Evolutionary conservation across 2,797 vertebrate genomes (phyloP).

Genomic region (Bradypodion pumilum): DNA sequence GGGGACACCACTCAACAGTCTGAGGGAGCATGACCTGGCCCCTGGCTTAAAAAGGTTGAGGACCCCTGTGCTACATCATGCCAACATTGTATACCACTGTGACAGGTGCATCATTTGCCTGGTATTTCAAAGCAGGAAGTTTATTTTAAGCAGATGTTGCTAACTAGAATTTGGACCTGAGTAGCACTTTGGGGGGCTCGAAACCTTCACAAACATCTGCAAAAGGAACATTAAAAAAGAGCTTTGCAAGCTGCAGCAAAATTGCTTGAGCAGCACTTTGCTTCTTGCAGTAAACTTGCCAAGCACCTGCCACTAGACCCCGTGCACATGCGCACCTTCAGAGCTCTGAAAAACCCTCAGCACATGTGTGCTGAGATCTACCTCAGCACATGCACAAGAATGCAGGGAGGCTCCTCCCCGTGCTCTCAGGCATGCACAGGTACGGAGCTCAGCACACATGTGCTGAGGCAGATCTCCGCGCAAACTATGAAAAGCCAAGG

Average conservation of each 20-base stretch:
- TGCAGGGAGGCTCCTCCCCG: no score
- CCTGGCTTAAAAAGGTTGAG: no score
- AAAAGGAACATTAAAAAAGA: slow-evolving; percentile 13
- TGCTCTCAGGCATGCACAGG: no score
- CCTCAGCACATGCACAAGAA: no score
- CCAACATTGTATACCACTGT: not conserved
- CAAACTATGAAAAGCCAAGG: no score
- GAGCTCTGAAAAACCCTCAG: no score
- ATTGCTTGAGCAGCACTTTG: slow-evolving; percentile 34
- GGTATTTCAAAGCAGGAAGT: not conserved
- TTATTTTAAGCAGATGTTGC: not conserved
- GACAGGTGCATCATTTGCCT: not conserved
- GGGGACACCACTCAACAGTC: not conserved
- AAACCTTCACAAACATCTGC: not conserved
- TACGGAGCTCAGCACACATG: no score
- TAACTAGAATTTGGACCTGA: not conserved
- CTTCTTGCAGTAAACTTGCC: not conserved
- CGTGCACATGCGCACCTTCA: no score
- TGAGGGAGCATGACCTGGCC: no score
- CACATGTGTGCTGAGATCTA: no score
- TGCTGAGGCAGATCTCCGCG: no score
- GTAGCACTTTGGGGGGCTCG: not conserved
- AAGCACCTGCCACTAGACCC: slow-evolving; percentile 45
- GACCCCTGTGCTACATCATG: no score
- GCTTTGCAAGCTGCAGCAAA: slow-evolving; percentile 23